Percentiles rank a stretch among this genome's conserved stretches.
Conservation (phyloP, 2,888 invertebrate genomes). For the Ochropleura leucogaster region DNA sequence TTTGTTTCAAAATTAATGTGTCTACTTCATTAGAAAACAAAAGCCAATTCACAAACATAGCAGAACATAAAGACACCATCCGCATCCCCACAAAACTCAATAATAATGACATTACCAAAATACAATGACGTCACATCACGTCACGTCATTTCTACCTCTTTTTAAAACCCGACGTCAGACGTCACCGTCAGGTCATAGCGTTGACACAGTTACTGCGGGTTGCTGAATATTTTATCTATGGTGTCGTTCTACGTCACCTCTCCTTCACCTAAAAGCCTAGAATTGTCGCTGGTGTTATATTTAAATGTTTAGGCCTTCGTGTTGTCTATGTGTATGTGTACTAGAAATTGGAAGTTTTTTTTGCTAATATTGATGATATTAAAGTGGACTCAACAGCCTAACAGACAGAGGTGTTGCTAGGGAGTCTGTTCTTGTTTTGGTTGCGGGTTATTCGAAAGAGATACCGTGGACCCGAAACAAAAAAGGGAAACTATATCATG, state of each 20-base stretch:
- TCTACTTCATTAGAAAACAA: not conserved
- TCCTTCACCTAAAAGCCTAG: constrained; percentile 41
- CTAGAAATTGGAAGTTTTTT: constrained; percentile 3
- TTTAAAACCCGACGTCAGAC: constrained; percentile 32
- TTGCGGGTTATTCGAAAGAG: too few species aligned
- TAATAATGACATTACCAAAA: constrained; percentile 8
- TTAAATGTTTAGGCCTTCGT: constrained; percentile 20
- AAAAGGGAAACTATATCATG: too few species aligned
- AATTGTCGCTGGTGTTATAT: constrained; percentile 30
- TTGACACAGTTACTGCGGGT: constrained; percentile 51
- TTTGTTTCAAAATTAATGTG: too few species aligned
- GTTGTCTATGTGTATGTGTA: constrained; percentile 1
- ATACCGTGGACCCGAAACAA: too few species aligned
- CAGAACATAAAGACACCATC: not conserved
- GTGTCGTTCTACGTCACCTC: constrained; percentile 38
- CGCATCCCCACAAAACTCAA: too few species aligned
- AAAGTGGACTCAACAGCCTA: too few species aligned
- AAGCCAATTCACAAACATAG: not conserved
- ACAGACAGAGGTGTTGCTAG: too few species aligned
- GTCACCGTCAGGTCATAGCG: constrained; percentile 31
- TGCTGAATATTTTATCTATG: constrained; percentile 62
- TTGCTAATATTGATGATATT: not conserved
- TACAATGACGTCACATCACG: constrained; percentile 36
- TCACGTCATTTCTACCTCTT: not conserved
- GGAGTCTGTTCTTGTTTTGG: too few species aligned